phyloP scores from a whole-genome alignment of 2,888 invertebrate genomes.

The Eilema sororculum region DNA sequence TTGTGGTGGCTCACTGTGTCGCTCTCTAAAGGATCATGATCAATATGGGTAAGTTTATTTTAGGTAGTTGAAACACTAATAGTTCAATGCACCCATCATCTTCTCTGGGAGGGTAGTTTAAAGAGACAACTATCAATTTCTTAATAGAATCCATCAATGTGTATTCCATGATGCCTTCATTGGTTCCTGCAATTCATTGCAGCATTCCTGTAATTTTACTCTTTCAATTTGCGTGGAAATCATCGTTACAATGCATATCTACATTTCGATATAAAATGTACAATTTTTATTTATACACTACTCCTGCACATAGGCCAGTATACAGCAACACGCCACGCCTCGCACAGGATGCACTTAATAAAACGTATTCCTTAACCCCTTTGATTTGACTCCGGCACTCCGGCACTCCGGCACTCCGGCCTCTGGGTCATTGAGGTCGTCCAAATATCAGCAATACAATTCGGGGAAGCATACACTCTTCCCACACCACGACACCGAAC shows the following conservation, averaged over 20 bases:
- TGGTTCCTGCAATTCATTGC: too few species aligned
- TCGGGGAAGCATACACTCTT: conserved; percentile 2
- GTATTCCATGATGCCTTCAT: too few species aligned
- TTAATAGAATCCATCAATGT: too few species aligned
- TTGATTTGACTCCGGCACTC: conserved; percentile 4
- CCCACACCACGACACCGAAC: not conserved
- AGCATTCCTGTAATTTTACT: too few species aligned
- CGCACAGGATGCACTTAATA: not conserved
- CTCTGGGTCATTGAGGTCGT: conserved; percentile 4
- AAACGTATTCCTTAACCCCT: conserved; percentile 2
- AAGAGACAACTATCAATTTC: too few species aligned
- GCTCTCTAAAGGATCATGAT: not conserved
- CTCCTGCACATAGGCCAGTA: not conserved
- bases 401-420: too few species aligned
- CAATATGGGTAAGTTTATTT: not conserved
- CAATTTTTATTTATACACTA: not conserved
- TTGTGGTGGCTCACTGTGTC: not conserved
- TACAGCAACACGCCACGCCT: not conserved
- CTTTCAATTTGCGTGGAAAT: not conserved
- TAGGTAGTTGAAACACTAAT: not conserved
- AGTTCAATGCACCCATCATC: too few species aligned
- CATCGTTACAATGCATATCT: not conserved
- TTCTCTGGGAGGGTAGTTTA: too few species aligned
- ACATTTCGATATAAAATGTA: not conserved
- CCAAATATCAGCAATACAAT: conserved; percentile 2